Conservation (phyloP, 2,888 invertebrate genomes). For the Phania funesta region DNA sequence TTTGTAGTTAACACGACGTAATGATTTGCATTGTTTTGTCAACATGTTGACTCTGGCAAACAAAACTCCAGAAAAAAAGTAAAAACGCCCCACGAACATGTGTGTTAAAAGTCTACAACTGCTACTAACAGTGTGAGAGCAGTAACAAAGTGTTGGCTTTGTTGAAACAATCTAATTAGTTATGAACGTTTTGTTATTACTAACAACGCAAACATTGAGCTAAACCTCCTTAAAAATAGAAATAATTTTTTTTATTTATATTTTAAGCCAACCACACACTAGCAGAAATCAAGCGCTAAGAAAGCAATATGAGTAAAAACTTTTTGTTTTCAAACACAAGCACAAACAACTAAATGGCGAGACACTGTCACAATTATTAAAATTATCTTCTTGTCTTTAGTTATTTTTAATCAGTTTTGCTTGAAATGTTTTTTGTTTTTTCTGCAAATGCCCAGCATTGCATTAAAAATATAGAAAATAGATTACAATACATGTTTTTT, state of each 20-base stretch:
- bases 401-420: background rate
- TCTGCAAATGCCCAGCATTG: too few species aligned
- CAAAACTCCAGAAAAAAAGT: background rate
- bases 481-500: too few species aligned
- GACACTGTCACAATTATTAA: constrained; percentile 31
- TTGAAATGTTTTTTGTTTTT: background rate
- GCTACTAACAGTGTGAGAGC: background rate
- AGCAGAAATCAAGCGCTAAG: constrained; percentile 5
- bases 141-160: background rate
- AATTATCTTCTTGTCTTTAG: background rate
- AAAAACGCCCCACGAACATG: background rate
- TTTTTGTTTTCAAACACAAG: constrained; percentile 17
- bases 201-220: background rate
- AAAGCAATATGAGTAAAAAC: constrained; percentile 28
- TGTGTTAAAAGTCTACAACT: constrained; percentile 4
- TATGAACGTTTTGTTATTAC: constrained; percentile 27
- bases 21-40: constrained; percentile 58
- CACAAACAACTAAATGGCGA: constrained; percentile 45
- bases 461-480: too few species aligned
- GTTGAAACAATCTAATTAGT: constrained; percentile 49
- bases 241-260: background rate
- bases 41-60: constrained; percentile 9
- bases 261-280: background rate
- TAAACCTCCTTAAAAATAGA: background rate
- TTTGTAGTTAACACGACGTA: constrained; percentile 42